phyloP scores from a whole-genome alignment of 2,888 invertebrate genomes.

The Nephrotoma appendiculata region DNA sequence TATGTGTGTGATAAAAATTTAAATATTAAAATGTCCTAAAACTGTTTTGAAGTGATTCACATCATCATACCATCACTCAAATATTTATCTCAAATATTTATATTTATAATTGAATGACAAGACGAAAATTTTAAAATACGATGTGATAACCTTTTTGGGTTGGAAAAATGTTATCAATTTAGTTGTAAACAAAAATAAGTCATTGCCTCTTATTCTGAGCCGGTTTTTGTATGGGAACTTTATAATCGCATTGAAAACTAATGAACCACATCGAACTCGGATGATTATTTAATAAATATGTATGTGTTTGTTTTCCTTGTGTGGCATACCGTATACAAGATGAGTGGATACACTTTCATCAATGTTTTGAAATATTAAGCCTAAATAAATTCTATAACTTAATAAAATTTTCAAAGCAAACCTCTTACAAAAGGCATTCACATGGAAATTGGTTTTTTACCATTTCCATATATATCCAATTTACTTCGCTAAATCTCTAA shows the following conservation, averaged over 20 bases:
- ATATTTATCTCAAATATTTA: not conserved
- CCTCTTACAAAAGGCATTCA: not conserved
- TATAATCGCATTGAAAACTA: not conserved
- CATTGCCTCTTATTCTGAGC: not conserved
- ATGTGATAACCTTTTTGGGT: not conserved
- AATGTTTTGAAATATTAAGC: no score
- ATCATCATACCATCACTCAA: not conserved
- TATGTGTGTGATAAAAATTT: no score
- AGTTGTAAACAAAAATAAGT: not conserved
- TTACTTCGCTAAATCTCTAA: not conserved
- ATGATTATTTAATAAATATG: not conserved
- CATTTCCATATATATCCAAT: not conserved
- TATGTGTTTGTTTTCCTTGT: no score
- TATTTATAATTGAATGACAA: not conserved
- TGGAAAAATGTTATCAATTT: not conserved
- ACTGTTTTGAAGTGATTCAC: not conserved
- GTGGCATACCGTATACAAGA: no score
- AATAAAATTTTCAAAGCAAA: no score
- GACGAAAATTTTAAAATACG: not conserved
- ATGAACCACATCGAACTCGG: not conserved
- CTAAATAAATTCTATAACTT: no score
- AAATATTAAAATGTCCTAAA: not conserved
- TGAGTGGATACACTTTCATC: no score
- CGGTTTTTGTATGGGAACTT: not conserved
- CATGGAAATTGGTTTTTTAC: not conserved